These are phyloP conservation scores for Aurelia sp. DNA, from an alignment of 30 jellyfish, hydroid and myxozoan genomes.

Conservation along the genomic window DNA sequence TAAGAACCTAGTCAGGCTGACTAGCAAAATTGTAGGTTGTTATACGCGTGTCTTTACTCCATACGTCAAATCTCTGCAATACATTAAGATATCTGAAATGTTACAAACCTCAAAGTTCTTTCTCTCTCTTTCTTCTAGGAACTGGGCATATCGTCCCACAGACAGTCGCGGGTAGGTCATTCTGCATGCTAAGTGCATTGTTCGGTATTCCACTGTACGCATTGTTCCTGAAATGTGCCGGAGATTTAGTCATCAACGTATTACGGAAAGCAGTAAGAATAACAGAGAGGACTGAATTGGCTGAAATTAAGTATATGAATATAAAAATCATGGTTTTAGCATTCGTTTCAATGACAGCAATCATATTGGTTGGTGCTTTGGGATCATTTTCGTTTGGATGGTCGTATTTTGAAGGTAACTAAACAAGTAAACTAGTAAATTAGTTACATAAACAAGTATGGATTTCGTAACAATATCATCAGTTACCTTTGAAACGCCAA, in stretches of 20 bases:
- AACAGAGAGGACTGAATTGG: not conserved
- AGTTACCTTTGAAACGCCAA: too few relatives aligned
- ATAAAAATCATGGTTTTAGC: slow-evolving; percentile 26
- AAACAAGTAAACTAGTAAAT: too few relatives aligned
- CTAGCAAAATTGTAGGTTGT: too few relatives aligned
- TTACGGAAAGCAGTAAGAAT: not conserved
- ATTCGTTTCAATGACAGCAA: slow-evolving; percentile 6
- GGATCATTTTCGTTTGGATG: slow-evolving; percentile 35
- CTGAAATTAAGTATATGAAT: slow-evolving; percentile 11
- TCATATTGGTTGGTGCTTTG: slow-evolving; percentile 37
- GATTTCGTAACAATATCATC: too few relatives aligned
- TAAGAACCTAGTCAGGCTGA: too few relatives aligned
- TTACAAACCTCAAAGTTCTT: too few relatives aligned
- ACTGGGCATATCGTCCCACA: slow-evolving; percentile 63
- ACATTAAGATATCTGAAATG: too few relatives aligned
- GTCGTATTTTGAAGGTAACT: slow-evolving; percentile 54
- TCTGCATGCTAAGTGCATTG: slow-evolving; percentile 50
- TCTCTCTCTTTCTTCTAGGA: not conserved
- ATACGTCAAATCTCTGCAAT: too few relatives aligned
- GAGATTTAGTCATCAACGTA: slow-evolving; percentile 40
- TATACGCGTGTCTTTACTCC: too few relatives aligned
- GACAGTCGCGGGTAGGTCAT: slow-evolving; percentile 41
- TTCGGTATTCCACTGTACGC: slow-evolving; percentile 66
- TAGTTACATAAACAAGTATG: too few relatives aligned
- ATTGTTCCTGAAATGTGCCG: slow-evolving; percentile 49